Evolutionary conservation across 1,140 invertebrate genomes (phyloP).

Genomic region (Rhagoletis zephyria): DNA sequence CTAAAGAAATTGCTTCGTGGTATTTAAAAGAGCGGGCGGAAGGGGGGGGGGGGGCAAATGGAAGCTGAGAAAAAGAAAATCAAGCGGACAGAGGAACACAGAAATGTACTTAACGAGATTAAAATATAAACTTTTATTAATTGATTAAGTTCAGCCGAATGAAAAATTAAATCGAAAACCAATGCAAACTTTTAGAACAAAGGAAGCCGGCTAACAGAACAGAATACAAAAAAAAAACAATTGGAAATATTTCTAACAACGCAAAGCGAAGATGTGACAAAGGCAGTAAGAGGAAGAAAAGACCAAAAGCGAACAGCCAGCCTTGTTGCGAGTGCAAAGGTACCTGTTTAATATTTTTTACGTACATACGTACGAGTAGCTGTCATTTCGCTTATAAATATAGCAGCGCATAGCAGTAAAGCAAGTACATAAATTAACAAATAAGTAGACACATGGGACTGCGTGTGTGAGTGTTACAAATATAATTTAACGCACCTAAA

Average conservation of each 20-base stretch:
- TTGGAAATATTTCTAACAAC: too few species aligned
- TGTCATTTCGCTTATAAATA: conserved; percentile 4
- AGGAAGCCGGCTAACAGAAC: too few species aligned
- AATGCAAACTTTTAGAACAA: too few species aligned
- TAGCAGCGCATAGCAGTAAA: neutral
- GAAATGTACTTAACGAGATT: neutral
- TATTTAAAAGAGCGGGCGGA: too few species aligned
- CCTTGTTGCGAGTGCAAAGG: neutral
- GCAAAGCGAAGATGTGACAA: too few species aligned
- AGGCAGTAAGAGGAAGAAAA: too few species aligned
- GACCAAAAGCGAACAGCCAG: too few species aligned
- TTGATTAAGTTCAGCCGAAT: neutral
- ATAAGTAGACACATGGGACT: neutral
- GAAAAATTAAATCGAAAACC: neutral
- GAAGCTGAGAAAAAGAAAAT: neutral
- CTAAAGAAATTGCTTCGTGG: too few species aligned
- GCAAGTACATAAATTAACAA: neutral
- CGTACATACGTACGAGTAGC: neutral
- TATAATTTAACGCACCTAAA: too few species aligned
- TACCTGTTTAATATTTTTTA: neutral
- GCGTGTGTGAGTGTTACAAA: neutral
- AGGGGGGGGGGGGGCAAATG: neutral
- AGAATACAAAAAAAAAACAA: too few species aligned
- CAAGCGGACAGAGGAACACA: neutral
- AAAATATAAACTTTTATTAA: neutral